Base-by-base conservation (phyloP, 2,797 vertebrate genomes). In the Nothura maculosa region DNA sequence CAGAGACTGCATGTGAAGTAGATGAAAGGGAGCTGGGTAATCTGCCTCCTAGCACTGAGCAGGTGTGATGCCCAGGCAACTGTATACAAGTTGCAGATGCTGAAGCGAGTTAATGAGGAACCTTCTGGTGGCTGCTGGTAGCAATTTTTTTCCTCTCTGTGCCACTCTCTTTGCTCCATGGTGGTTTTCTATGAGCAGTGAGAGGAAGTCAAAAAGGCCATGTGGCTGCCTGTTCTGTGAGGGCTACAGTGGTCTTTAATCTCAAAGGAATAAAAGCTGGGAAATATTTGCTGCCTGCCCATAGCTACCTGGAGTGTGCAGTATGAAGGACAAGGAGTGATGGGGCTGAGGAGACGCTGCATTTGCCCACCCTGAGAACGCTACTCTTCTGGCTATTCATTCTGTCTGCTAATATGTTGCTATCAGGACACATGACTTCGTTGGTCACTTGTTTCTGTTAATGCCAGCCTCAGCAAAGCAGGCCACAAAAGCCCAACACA, bases 231-330 rank as follows among this genome's bases (percentile, higher is more conserved):
- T 66, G 10, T 32, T 85, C 24, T 52, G 22, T 12, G 18, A 10
- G 22, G 34, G n/a, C 74, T 28, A 24, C 9, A 6, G 12, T 57
- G 25, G 52, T 10, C 2, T 6, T 81, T 14, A 52, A 1, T 28
- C 30, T 89, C 18, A 40, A 3, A 13, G 30, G 48, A 61, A 3
- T 2, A 61, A 78, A 67, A 82, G 2, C 21, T 63, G 25, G 20
- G 12, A 11, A 75, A 19, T 72, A 57, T 89, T 81, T 72, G 8
- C 21, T 70, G 10, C 32, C 61, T 69, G 30, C 24, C 76, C 10
- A 32, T 13, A 74, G 32, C 2, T 30, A 75, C 3, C 3, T 80
- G 2, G 2, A 2, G 3, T 52, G 12, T 19, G 10, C 14, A 30
- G 2, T 38, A 24, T 21, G 58, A 10, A 58, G 20, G 34, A 7